Conservation (phyloP, 2,113 vertebrate genomes). For the Odocoileus virginianus region DNA sequence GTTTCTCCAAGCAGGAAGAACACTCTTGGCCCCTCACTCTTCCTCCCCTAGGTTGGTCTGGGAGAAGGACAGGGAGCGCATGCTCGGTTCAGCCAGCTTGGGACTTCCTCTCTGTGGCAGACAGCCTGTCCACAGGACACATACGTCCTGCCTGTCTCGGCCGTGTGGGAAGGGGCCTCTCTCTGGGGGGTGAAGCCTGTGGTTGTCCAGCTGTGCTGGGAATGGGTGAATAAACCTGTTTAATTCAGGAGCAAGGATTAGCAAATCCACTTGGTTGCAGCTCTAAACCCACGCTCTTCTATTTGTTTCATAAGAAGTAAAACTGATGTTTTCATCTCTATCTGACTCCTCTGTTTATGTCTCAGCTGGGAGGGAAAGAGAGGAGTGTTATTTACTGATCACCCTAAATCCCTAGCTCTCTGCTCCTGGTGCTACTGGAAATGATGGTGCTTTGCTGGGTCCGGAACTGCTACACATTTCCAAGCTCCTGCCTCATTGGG, state of each 20-base stretch:
- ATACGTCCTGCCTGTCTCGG: not conserved
- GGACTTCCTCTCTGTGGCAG: not conserved
- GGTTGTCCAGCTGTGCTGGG: not conserved
- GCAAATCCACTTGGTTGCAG: not conserved
- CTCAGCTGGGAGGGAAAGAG: not conserved
- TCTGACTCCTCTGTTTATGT: not conserved
- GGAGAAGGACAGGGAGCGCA: not conserved
- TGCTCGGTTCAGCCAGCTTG: not conserved
- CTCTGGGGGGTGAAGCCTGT: not conserved
- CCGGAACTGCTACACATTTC: not conserved
- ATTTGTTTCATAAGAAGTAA: not conserved
- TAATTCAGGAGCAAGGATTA: constrained; percentile 16
- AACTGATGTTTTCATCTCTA: not conserved
- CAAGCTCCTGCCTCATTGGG: not conserved
- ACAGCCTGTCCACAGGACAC: not conserved
- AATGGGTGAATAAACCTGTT: constrained; percentile 3
- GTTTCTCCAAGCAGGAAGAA: not conserved
- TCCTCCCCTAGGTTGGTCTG: not conserved
- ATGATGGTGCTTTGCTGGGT: not conserved
- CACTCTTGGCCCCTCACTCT: not conserved
- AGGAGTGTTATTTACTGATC: not conserved
- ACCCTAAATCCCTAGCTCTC: not conserved
- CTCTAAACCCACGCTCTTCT: not conserved
- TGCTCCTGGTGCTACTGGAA: not conserved
- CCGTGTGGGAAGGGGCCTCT: not conserved